These are phyloP conservation scores for Trissoscelio sp. DNA, from an alignment of 2,888 invertebrate genomes.

Conservation along the genomic window DNA sequence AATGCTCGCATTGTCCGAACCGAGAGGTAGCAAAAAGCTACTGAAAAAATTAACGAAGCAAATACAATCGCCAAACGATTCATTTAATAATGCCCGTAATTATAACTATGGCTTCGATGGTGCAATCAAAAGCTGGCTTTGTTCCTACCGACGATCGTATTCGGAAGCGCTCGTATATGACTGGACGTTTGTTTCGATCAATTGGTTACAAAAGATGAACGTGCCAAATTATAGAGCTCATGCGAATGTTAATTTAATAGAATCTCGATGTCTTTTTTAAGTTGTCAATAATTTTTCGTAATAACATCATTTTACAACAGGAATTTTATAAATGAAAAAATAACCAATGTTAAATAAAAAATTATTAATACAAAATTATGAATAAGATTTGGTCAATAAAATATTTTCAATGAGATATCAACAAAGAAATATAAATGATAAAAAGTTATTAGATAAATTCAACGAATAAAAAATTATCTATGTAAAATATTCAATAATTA, in stretches of 20 bases:
- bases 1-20: conserved; percentile 56
- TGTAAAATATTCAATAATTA: too few relatives aligned
- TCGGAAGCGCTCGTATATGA: conserved; percentile 63
- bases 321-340: too few relatives aligned
- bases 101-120: conserved; percentile 58
- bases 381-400: too few relatives aligned
- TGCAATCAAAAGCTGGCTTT: conserved; percentile 62
- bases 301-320: too few relatives aligned
- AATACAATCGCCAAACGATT: conserved; percentile 67
- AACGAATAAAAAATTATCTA: too few relatives aligned
- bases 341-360: too few relatives aligned
- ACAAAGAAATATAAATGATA: too few relatives aligned
- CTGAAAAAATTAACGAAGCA: conserved; percentile 69
- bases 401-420: too few relatives aligned
- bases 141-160: conserved; percentile 60
- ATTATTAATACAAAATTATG: too few relatives aligned
- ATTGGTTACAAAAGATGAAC: conserved; percentile 37
- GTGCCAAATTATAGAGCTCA: conserved; percentile 28
- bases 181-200: conserved; percentile 58
- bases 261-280: conserved; percentile 17
- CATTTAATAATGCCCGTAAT: conserved; percentile 68
- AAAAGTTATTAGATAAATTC: too few relatives aligned
- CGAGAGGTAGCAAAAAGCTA: conserved; percentile 68
- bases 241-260: conserved; percentile 40
- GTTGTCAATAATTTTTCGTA: background rate